Evolutionary conservation across 2,797 vertebrate species (phyloP), one percentile per base, ranked within the genome.

Genomic region (Lepilemur ruficaudatus): DNA sequence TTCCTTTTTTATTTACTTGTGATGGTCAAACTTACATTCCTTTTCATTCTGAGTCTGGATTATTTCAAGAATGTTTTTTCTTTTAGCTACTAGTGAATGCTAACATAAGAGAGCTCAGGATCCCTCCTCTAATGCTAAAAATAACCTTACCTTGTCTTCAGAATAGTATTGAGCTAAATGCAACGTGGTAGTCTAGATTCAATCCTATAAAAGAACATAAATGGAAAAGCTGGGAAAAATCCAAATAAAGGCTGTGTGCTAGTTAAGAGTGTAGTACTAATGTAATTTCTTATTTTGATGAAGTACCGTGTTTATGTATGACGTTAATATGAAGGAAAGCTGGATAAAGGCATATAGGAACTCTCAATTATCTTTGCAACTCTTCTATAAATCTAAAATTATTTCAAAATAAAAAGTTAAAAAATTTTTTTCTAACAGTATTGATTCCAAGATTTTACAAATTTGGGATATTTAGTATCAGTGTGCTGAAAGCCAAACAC

Each of bases 1-100:
- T 96, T 97, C 96, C 95, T 91, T 97, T 93, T 91, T 84, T 95
- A 94, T 95, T 97, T 95, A 88, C 91, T 96, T 95, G 67, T 84
- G 88, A 88, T 92, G 69, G 78, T 90, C 90, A 90, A 50, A 87
- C 91, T 92, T 94, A 78, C 96, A 97, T 97, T 97, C 92, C 81
- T 96, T 92, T 88, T 83, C 82, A 43, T 89, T 96, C 80, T 88
- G 78, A 79, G 95, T 95, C 96, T 96, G 84, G 92, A 90, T 96
- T 96, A 69, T 93, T 95, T 97, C 93, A 96, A 95, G 87, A 80
- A 15, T 59, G 92, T 83, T 94, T 69, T 72, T 78, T 38, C 23
- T 22, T 75, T 38, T 23, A 79, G 70, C 59, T 50, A n/a, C 63
- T 75, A 82, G 83, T 41, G 48, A 89, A 59, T 61, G 61, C 76